Percentiles rank a stretch among this genome's conserved stretches.
Evolutionary conservation across 1,140 invertebrate genomes (phyloP).

Genomic region (Zaprionus lachaisei): DNA sequence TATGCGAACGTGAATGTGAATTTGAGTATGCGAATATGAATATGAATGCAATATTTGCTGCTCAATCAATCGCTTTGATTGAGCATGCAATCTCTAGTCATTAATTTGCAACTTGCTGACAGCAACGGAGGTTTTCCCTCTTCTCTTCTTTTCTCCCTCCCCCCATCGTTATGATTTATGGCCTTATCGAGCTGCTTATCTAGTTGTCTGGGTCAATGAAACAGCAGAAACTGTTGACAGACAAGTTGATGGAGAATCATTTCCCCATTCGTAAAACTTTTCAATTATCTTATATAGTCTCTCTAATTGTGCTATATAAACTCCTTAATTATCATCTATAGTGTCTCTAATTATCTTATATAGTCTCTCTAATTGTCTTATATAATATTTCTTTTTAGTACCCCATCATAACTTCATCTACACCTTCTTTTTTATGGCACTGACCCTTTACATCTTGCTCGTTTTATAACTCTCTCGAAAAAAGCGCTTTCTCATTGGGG

Average conservation of each 20-base stretch:
- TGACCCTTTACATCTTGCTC: not conserved
- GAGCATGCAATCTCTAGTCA: constrained; percentile 27
- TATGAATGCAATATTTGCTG: constrained; percentile 16
- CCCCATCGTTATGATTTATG: not conserved
- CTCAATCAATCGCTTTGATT: constrained; percentile 36
- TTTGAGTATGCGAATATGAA: constrained; percentile 9
- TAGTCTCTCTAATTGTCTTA: not conserved
- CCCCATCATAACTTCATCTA: not conserved
- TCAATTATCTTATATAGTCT: not conserved
- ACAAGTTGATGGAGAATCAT: not conserved
- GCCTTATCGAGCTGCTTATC: not conserved
- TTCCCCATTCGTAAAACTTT: not conserved
- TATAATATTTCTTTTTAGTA: constrained; percentile 1
- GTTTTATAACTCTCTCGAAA: not conserved
- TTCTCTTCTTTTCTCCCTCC: not conserved
- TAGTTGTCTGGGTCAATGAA: constrained; percentile 28
- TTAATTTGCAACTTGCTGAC: not conserved
- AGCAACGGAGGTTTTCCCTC: not conserved
- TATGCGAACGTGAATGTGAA: constrained; percentile 18
- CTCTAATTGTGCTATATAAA: not conserved
- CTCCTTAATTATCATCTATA: not conserved
- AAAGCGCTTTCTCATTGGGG: constrained; percentile 10
- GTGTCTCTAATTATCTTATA: not conserved
- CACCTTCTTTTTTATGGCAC: not conserved
- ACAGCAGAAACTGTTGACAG: not conserved